Conservation (phyloP, 2,797 vertebrate species). For the Loriculus beryllinus region DNA sequence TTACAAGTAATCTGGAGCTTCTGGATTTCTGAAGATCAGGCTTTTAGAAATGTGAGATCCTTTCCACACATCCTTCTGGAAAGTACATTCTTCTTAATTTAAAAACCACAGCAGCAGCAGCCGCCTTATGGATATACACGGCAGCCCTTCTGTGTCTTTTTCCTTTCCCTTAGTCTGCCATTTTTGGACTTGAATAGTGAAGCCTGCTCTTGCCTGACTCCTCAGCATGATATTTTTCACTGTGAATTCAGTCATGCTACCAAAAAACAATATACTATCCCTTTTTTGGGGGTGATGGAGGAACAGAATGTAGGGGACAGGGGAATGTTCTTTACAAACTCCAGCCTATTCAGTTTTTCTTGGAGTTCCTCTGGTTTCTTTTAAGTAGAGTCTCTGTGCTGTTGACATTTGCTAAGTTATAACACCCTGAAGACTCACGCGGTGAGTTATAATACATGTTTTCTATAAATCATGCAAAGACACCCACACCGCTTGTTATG, state of each 20-base stretch:
- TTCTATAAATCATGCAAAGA: not conserved
- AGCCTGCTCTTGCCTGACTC: not conserved
- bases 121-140: not conserved
- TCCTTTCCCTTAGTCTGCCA: not conserved
- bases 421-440: not conserved
- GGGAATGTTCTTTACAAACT: not conserved
- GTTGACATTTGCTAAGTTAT: not conserved
- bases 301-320: not conserved
- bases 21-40: slow-evolving; percentile 26
- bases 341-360: not conserved
- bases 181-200: not conserved
- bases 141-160: not conserved
- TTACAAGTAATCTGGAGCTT: not conserved
- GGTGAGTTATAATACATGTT: not conserved
- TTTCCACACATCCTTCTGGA: slow-evolving; percentile 29
- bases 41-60: not conserved
- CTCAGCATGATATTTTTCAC: not conserved
- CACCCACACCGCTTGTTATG: rapidly evolving
- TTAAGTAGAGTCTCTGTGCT: slow-evolving; percentile 19
- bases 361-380: not conserved
- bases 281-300: rapidly evolving
- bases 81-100: slow-evolving; percentile 23
- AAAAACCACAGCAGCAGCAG: not conserved
- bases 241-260: not conserved
- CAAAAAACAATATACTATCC: not conserved